phyloP scores from a whole-genome alignment of 2,113 vertebrate genomes.

The Pseudonaja textilis region DNA sequence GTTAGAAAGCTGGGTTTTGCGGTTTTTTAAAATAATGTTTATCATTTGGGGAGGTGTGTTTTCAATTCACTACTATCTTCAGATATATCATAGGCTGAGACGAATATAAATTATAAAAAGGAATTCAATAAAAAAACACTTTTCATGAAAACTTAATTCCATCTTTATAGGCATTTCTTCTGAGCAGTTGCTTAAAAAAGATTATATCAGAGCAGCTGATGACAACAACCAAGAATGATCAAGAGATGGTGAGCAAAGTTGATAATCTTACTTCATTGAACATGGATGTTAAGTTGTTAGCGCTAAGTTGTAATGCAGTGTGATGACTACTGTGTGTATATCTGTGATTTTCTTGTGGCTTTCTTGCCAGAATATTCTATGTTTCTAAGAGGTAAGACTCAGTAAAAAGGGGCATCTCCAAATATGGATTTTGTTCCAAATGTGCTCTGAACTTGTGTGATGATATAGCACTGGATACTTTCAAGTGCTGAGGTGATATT shows the following conservation, averaged over 20 bases:
- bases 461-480: background rate
- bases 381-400: background rate
- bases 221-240: conserved; percentile 48
- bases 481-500: background rate
- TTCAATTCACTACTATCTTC: background rate
- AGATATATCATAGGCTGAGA: background rate
- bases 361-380: background rate
- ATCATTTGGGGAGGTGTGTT: background rate
- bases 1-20: background rate
- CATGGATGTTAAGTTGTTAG: background rate
- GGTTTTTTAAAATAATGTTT: background rate
- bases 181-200: conserved; percentile 73
- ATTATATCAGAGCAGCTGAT: conserved; percentile 63
- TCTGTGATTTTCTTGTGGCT: background rate
- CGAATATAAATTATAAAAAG: background rate
- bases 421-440: background rate
- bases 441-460: background rate
- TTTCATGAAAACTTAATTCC: conserved; percentile 26
- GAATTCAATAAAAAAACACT: background rate
- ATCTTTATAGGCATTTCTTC: conserved; percentile 66
- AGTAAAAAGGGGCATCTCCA: background rate
- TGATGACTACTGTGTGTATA: background rate
- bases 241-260: conserved; percentile 64
- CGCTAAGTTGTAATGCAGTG: too few species aligned
- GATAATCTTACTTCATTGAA: background rate